Evolutionary conservation across 2,113 vertebrate species (phyloP), one percentile per base, ranked within the genome.

Genomic region (Sinocyclocheilus anshuiensis): DNA sequence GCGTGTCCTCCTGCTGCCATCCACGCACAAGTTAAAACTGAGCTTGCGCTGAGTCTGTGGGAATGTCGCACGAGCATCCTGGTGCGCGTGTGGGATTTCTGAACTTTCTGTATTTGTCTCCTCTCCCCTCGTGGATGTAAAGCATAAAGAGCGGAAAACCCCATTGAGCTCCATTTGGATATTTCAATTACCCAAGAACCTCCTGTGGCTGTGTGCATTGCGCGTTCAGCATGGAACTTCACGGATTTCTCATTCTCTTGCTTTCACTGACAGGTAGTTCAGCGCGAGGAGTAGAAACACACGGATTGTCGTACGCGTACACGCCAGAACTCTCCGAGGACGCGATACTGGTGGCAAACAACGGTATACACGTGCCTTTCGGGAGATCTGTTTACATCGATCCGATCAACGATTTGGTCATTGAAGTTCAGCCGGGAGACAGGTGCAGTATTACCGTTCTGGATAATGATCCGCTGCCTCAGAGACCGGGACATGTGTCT

Each of bases 351-450:
- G 92, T 97, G 86, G 96, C 96, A 48, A 99, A 99, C 92, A 97
- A 95, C 87, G 95, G 96, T 72, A 94, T 99, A 87, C 96, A 95
- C 26, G 98, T 97, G 81, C 97, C 97, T 76, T 95, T 97, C 65
- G 98, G 98, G 74, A 96, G 97, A 6, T 95, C 96, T 1, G 94
- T 96, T 22, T 97, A 94, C 92, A 91, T 99, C 89, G 97, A 99
- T 75, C 98, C 97, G 1, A 33, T 97, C 50, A 96, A 94, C 18
- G 97, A 99, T 91, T 76, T 99, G 92, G 97, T 98, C 85, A 91
- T 97, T 79, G 97, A 96, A 92, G 97, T 97, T 86, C 96, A 96
- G 89, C 97, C 97, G 0, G 97, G 96, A 2, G 97, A 99, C 93
- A 94, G 93, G 26, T 99, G 98, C 94, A 87, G 93, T 77, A 92